These are phyloP conservation scores for Acleris laterana DNA, from an alignment of 2,888 invertebrate genomes.

Conservation along the genomic window DNA sequence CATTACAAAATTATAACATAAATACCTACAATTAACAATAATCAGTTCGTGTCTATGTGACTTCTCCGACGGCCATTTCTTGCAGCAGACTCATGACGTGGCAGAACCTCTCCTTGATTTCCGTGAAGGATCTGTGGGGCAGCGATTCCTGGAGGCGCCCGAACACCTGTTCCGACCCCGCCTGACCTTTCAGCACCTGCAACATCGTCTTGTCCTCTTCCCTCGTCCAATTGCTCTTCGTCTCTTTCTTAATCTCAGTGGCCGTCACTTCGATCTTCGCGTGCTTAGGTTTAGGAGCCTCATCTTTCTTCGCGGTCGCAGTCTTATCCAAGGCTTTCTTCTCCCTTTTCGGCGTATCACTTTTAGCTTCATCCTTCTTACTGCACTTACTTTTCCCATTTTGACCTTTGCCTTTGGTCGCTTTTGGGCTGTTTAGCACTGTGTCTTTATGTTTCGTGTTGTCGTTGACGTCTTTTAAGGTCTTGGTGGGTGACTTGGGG, in stretches of 20 bases:
- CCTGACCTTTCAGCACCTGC: slow-evolving; percentile 89
- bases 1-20: slow-evolving; percentile 72
- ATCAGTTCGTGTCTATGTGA: slow-evolving; percentile 63
- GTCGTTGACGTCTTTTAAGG: slow-evolving; percentile 70
- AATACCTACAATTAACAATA: slow-evolving; percentile 57
- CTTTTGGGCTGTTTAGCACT: slow-evolving; percentile 58
- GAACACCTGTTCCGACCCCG: slow-evolving; percentile 86
- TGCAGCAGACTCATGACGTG: slow-evolving; percentile 86
- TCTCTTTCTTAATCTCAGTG: slow-evolving; percentile 47
- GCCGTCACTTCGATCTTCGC: slow-evolving; percentile 60
- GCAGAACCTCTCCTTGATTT: slow-evolving; percentile 86
- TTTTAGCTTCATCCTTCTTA: slow-evolving; percentile 47
- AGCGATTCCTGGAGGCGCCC: slow-evolving; percentile 81
- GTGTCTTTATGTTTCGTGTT: slow-evolving; percentile 70
- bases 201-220: slow-evolving; percentile 93
- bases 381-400: slow-evolving; percentile 51
- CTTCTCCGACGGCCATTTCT: slow-evolving; percentile 83
- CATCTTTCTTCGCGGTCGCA: slow-evolving; percentile 50
- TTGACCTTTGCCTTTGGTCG: slow-evolving; percentile 42
- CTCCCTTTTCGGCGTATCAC: slow-evolving; percentile 49
- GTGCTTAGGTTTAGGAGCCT: slow-evolving; percentile 54
- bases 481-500: slow-evolving; percentile 74
- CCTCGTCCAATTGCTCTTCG: slow-evolving; percentile 86
- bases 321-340: slow-evolving; percentile 49
- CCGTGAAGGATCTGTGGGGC: slow-evolving; percentile 80